phyloP scores from a whole-genome alignment of 2,888 invertebrate genomes.

The Neuroscelio doddi region DNA sequence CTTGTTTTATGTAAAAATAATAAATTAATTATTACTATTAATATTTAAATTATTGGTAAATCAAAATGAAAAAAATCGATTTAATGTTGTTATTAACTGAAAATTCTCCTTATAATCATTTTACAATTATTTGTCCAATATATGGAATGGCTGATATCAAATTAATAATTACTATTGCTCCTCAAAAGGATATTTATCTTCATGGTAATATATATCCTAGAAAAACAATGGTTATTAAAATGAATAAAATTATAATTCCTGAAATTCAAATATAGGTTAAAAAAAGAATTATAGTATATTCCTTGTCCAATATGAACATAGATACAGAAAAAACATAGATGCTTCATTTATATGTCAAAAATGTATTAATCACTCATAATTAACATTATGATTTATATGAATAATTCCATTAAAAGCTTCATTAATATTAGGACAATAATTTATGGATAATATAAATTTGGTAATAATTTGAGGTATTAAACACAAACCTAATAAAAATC shows the following conservation, averaged over 20 bases:
- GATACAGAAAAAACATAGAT: constrained; percentile 82
- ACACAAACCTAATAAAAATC: constrained; percentile 78
- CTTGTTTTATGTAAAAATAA: constrained; percentile 80
- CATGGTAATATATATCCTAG: constrained; percentile 85
- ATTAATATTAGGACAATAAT: constrained; percentile 78
- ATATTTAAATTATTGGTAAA: constrained; percentile 79
- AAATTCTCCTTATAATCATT: constrained; percentile 85
- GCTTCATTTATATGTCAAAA: constrained; percentile 81
- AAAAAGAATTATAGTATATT: constrained; percentile 76
- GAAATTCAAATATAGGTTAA: constrained; percentile 78
- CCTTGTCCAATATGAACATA: constrained; percentile 81
- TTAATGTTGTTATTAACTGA: constrained; percentile 83
- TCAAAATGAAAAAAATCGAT: constrained; percentile 85
- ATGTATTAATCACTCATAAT: constrained; percentile 80
- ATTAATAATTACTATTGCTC: constrained; percentile 86
- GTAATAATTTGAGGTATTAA: constrained; percentile 79
- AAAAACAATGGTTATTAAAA: constrained; percentile 82
- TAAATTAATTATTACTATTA: constrained; percentile 78
- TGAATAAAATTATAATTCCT: constrained; percentile 79
- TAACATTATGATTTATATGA: constrained; percentile 82
- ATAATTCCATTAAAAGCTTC: constrained; percentile 79
- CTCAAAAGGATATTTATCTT: constrained; percentile 88
- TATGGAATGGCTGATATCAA: constrained; percentile 82
- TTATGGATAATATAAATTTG: constrained; percentile 81
- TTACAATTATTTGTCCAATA: constrained; percentile 77